phyloP scores from a whole-genome alignment of 2,113 vertebrate species.

The Perognathus longimembris region DNA sequence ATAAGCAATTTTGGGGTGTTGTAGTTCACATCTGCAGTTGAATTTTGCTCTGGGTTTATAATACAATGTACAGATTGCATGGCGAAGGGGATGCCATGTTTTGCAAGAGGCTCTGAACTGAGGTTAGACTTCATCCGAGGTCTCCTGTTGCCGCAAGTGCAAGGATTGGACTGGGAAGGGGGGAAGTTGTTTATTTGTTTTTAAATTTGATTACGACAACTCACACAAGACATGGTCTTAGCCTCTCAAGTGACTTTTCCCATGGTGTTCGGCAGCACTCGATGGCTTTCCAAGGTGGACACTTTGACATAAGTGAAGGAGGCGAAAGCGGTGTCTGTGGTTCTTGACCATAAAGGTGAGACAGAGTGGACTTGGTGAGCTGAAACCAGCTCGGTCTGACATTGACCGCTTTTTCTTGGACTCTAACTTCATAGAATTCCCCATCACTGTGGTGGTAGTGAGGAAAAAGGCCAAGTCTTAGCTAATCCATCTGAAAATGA shows the following conservation, averaged over 20 bases:
- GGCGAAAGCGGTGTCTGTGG: too few relatives aligned
- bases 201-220: not conserved
- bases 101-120: too few relatives aligned
- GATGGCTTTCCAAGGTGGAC: not conserved
- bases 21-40: not conserved
- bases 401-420: not conserved
- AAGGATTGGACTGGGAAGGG: not conserved
- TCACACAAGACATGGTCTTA: not conserved
- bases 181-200: not conserved
- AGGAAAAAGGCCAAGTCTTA: not conserved
- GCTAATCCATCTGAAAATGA: not conserved
- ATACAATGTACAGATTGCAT: rapidly evolving
- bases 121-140: not conserved
- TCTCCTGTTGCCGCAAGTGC: too few relatives aligned
- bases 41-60: not conserved
- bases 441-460: rapidly evolving
- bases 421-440: too few relatives aligned
- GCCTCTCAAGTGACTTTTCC: not conserved
- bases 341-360: not conserved
- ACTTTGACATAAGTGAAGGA: not conserved
- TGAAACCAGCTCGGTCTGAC: rapidly evolving
- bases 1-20: not conserved
- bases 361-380: not conserved
- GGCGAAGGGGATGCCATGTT: not conserved
- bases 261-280: not conserved